phyloP scores from a whole-genome alignment of 2,888 invertebrate species.

The Tenthredo mesomela region DNA sequence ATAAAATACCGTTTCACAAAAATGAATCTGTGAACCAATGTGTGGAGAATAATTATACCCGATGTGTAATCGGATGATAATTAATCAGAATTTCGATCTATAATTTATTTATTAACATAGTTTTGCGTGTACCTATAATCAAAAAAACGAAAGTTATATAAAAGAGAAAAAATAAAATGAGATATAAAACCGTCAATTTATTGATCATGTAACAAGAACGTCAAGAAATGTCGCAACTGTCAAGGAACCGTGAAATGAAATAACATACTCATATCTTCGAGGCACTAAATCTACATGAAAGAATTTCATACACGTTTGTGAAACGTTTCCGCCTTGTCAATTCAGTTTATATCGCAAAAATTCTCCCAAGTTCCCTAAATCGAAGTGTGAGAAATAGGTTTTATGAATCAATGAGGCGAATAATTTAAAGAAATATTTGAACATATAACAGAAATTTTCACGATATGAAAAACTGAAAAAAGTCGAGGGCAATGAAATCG shows the following conservation, averaged over 20 bases:
- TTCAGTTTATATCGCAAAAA: neutral
- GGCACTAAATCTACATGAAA: neutral
- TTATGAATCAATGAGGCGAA: no score
- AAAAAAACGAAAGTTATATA: neutral
- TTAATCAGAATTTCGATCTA: no score
- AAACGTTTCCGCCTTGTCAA: conserved; percentile 2
- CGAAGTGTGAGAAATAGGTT: no score
- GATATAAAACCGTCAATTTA: conserved; percentile 5
- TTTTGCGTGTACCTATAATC: neutral
- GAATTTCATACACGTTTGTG: neutral
- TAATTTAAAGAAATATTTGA: no score
- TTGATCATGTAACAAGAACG: conserved; percentile 1
- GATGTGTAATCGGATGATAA: no score
- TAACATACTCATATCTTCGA: neutral
- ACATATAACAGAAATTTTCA: no score
- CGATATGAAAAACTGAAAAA: neutral
- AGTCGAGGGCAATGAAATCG: neutral
- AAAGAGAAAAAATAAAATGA: neutral
- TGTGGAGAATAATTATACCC: no score
- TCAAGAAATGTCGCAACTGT: conserved; percentile 3
- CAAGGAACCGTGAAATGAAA: conserved; percentile 34
- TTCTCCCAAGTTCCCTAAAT: no score
- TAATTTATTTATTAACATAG: no score
- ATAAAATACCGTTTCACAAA: no score
- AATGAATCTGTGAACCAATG: no score